Base-by-base conservation (phyloP, 2,113 vertebrate genomes). In the Panurus biarmicus region DNA sequence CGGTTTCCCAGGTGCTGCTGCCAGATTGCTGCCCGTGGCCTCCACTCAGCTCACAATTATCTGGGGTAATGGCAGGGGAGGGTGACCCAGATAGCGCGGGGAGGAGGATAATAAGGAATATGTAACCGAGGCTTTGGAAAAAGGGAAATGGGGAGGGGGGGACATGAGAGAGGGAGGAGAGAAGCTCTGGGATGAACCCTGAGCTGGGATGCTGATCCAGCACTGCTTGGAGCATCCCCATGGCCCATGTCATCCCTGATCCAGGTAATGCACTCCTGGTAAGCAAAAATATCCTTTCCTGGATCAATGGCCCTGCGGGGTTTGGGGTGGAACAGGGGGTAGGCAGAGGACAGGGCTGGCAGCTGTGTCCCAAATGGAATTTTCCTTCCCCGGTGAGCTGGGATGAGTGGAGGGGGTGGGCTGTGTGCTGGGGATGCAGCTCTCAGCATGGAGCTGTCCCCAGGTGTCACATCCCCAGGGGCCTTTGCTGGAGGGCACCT, bases 51-150 rank as follows among this genome's bases (percentile, higher is more conserved):
- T 94, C 10, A 2, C 76, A 89, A 45, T 87, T 94, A 95, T 95
- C 94, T 84, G 87, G 87, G 85, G 85, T 94, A 94, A 93, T 87
- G 90, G 87, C 77, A 89, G 90, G 92, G 92, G 92, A 95, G 94
- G 81, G 85, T 95, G 95, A 95, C 90, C 95, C 95, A 94, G 95
- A 94, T 93, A 96, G 73, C 2, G 2, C 12, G 0, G 82, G 64
- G 74, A 94, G 71, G 78, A 90, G 82, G 94, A 94, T 85, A 91
- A 89, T 40, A 75, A 72, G 53, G 88, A 87, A 87, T 61, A 85
- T 75, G 66, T 75, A 71, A 74, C 78, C 2, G 50, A 85, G 85
- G 74, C 70, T 87, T 85, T 87, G 85, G 78, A 60, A 85, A 67
- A 2, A 19, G 58, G 57, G 71, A 91, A 62, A 33, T 85, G 51